Evolutionary conservation across 2,888 invertebrate genomes (phyloP), one percentile per base, ranked within the genome.

Genomic region (Isoperla grammatica): DNA sequence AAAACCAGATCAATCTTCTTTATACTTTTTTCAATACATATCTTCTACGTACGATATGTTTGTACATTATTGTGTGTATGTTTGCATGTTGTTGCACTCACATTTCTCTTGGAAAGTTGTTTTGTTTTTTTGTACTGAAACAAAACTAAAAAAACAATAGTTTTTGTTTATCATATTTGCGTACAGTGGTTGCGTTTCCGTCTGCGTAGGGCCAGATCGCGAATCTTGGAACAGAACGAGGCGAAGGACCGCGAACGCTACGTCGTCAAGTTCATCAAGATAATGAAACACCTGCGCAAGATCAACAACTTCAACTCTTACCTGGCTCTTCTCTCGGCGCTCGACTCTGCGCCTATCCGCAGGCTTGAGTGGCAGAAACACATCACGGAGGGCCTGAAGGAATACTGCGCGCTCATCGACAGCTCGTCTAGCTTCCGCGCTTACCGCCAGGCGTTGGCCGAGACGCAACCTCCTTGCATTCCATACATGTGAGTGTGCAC

Each of bases 291-390:
- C 72, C 79, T 99, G 65, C 82, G 97, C 62, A 96, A 96, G 75
- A 87, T 98, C 75, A 96, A 95, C 78, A 99, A 99, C 76, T 99
- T 97, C 76, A 99, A 99, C 78, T 97, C 97, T 46, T 97, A 97
- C 78, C 79, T 99, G 70, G 98, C 99, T 8, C 79, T 99, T 65
- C 80, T 99, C 63, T 96, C 97, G 6, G 99, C 99, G 13, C 77
- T 99, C 68, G 96, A 97, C 76, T 98, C 97, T 17, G 96, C 96
- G 3, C 97, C 99, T 0, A 86, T 93, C 73, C 78, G 86, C 70
- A 80, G 98, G 73, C 80, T 99, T 73, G 98, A 95, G 73, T 95
- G 94, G 92, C 91, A 92, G 71, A 88, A 90, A 71, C 87, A 90
- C 67, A 90, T 95, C 63, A 88, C 88, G 22, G 96, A 97, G 77